phyloP scores from a whole-genome alignment of 1,140 invertebrate species.

The Chironomus striatipennis region DNA sequence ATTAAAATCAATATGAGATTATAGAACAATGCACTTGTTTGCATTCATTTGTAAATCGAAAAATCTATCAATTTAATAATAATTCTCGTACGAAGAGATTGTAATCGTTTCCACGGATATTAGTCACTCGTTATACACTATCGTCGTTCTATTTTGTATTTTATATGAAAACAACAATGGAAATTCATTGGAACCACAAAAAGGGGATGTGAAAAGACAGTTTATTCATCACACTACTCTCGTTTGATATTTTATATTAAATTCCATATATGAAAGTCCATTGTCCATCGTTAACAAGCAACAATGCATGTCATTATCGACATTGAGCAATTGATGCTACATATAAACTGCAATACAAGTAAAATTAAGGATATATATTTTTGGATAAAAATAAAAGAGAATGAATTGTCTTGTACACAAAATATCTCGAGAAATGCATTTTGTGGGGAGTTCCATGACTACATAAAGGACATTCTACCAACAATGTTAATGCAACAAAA shows the following conservation, averaged over 20 bases:
- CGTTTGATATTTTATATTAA: not conserved
- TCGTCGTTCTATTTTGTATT: not conserved
- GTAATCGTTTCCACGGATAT: not conserved
- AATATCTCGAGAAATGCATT: too few species aligned
- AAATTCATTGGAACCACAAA: not conserved
- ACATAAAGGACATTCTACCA: too few species aligned
- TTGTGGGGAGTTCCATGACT: too few species aligned
- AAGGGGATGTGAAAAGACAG: not conserved
- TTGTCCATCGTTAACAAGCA: not conserved
- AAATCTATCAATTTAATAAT: not conserved
- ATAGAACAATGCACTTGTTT: not conserved
- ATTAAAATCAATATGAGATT: constrained; percentile 3
- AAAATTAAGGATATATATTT: too few species aligned
- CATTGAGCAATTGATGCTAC: not conserved
- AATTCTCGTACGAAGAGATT: not conserved
- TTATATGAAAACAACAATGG: not conserved
- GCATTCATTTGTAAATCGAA: not conserved
- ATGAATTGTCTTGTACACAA: too few species aligned
- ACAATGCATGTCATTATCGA: constrained; percentile 12
- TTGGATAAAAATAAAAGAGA: too few species aligned
- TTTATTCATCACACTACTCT: constrained; percentile 4
- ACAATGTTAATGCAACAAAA: too few species aligned
- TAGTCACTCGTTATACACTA: not conserved
- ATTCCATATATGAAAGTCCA: constrained; percentile 12
- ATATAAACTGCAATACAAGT: too few species aligned